These are phyloP conservation scores for Leptosomus discolor DNA, from an alignment of 2,113 vertebrate genomes.

Conservation along the genomic window DNA sequence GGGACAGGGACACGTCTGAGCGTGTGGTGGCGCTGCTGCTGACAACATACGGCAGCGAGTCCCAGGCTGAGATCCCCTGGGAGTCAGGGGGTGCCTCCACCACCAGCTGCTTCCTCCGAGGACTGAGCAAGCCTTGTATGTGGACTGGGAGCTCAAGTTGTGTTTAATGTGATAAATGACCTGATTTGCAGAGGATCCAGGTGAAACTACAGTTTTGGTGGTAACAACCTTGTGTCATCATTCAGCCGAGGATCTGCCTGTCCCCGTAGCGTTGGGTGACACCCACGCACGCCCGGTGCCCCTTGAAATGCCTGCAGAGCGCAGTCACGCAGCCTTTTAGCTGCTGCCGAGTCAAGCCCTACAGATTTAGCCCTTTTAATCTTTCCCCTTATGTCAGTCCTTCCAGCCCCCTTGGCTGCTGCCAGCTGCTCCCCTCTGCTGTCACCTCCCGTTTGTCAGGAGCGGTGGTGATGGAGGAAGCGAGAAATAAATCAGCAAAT, in stretches of 20 bases:
- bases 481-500: background rate
- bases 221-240: fast-evolving
- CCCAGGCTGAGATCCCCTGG: background rate
- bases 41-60: fast-evolving
- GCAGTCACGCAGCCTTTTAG: background rate
- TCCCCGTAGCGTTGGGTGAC: background rate
- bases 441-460: background rate
- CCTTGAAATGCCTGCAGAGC: background rate
- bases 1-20: background rate
- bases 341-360: background rate
- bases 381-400: background rate
- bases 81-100: fast-evolving
- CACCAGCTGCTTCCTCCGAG: background rate
- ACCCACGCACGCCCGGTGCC: fast-evolving
- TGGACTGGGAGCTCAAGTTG: background rate
- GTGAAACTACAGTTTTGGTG: background rate
- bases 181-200: background rate
- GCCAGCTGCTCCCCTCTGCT: background rate
- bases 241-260: background rate
- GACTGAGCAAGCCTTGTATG: background rate
- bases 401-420: background rate
- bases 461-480: background rate
- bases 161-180: background rate
- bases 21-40: background rate
- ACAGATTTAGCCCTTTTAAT: background rate